Conservation (phyloP, 2,888 invertebrate species). For the Hypomecis atomaria region DNA sequence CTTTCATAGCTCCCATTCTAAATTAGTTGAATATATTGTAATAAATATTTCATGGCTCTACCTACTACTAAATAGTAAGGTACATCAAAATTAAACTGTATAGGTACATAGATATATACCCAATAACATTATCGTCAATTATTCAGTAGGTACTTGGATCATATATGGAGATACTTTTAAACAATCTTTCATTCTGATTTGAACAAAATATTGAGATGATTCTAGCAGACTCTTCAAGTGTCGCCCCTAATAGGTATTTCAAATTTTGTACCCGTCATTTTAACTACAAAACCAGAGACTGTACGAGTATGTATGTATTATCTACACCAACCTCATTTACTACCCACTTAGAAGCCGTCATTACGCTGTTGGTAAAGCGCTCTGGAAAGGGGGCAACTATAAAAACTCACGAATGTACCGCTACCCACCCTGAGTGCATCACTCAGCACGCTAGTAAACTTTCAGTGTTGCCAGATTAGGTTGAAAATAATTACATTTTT, state of each 20-base stretch:
- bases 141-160: too few relatives aligned
- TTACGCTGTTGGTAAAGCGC: constrained; percentile 31
- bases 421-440: constrained; percentile 56
- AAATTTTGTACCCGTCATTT: neutral
- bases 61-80: too few relatives aligned
- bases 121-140: too few relatives aligned
- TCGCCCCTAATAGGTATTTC: too few relatives aligned
- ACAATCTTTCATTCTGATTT: too few relatives aligned
- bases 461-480: constrained; percentile 17
- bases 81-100: too few relatives aligned
- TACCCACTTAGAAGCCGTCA: constrained; percentile 29
- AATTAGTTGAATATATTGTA: too few relatives aligned
- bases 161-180: too few relatives aligned
- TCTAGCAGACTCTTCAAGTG: too few relatives aligned
- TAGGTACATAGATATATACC: too few relatives aligned
- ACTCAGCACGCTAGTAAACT: constrained; percentile 63
- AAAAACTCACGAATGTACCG: constrained; percentile 36
- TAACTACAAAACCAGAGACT: constrained; percentile 8
- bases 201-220: neutral
- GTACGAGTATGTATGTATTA: constrained; percentile 18
- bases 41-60: too few relatives aligned
- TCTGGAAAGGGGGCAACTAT: constrained; percentile 35
- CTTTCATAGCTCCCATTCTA: too few relatives aligned
- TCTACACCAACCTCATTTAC: constrained; percentile 24
- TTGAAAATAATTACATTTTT: neutral